phyloP scores from a whole-genome alignment of 2,797 vertebrate species.

The Danio kyathit region DNA sequence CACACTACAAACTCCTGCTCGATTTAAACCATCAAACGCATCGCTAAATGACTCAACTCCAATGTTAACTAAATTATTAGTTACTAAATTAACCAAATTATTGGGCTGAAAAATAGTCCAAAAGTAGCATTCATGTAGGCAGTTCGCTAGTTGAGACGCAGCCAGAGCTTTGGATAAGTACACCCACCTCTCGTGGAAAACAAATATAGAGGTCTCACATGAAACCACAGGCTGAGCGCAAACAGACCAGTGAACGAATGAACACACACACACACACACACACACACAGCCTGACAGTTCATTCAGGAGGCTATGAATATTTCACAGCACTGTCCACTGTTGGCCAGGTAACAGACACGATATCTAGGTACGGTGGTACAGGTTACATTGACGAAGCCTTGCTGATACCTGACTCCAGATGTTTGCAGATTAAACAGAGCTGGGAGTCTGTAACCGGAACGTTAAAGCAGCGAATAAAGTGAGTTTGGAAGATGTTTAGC shows the following conservation, averaged over 20 bases:
- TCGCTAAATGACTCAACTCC: background rate
- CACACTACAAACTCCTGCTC: too few relatives aligned
- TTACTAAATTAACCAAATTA: too few relatives aligned
- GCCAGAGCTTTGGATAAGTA: constrained; percentile 25
- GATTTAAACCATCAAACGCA: too few relatives aligned
- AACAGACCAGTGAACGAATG: constrained; percentile 54
- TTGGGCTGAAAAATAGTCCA: background rate
- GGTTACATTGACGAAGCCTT: constrained; percentile 68
- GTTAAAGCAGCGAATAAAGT: background rate
- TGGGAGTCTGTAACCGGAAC: background rate
- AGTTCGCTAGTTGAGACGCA: constrained; percentile 1
- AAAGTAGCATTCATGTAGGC: background rate
- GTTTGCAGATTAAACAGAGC: constrained; percentile 44
- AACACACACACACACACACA: constrained; percentile 32
- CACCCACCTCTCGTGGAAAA: constrained; percentile 60
- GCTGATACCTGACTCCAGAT: constrained; percentile 61
- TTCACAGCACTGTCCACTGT: constrained; percentile 75
- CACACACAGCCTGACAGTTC: constrained; percentile 15
- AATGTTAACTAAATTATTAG: too few relatives aligned
- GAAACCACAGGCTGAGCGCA: constrained; percentile 54
- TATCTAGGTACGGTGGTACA: constrained; percentile 73
- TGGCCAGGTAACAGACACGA: constrained; percentile 78
- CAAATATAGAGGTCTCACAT: constrained; percentile 64
- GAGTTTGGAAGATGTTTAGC: background rate
- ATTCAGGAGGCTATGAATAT: constrained; percentile 75